A percentile compares a stretch with the other conserved stretches of the same genome.
These are phyloP conservation scores for Leucophenga maculata DNA, from an alignment of 2,888 invertebrate genomes.

Conservation along the genomic window DNA sequence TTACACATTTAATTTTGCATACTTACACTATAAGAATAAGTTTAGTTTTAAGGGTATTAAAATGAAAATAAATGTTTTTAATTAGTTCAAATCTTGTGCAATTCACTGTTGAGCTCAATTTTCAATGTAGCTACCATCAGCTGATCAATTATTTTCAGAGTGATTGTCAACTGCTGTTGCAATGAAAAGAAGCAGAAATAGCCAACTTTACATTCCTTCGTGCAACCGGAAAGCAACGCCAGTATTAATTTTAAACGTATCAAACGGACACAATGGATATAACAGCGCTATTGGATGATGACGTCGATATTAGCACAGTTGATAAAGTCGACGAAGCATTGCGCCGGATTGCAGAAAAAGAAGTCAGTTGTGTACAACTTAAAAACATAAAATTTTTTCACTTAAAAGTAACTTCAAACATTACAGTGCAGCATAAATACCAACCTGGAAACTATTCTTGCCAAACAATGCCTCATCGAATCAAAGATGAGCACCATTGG, in stretches of 20 bases:
- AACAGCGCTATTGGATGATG: slow-evolving; percentile 31
- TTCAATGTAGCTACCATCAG: not conserved
- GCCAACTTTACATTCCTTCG: not conserved
- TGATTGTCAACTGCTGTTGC: not conserved
- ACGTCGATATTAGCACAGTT: slow-evolving; percentile 72
- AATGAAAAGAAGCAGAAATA: slow-evolving; percentile 5
- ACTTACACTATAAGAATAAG: too few species aligned
- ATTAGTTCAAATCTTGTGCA: too few species aligned
- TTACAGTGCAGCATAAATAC: slow-evolving; percentile 80
- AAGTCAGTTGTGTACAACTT: slow-evolving; percentile 43
- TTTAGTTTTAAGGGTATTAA: too few species aligned
- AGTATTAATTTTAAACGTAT: too few species aligned
- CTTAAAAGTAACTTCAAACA: slow-evolving; percentile 16
- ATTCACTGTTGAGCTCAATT: too few species aligned
- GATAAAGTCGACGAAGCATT: slow-evolving; percentile 73
- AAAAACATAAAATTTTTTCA: not conserved
- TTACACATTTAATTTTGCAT: not conserved
- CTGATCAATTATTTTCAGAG: not conserved
- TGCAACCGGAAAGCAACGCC: not conserved
- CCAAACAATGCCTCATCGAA: slow-evolving; percentile 83
- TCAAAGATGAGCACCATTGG: slow-evolving; percentile 86
- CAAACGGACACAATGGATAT: slow-evolving; percentile 16
- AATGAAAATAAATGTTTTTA: too few species aligned
- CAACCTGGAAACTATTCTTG: slow-evolving; percentile 81
- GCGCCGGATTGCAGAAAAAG: slow-evolving; percentile 55